phyloP scores from a whole-genome alignment of 1,140 invertebrate genomes.

The Caenorhabditis brenneri region DNA sequence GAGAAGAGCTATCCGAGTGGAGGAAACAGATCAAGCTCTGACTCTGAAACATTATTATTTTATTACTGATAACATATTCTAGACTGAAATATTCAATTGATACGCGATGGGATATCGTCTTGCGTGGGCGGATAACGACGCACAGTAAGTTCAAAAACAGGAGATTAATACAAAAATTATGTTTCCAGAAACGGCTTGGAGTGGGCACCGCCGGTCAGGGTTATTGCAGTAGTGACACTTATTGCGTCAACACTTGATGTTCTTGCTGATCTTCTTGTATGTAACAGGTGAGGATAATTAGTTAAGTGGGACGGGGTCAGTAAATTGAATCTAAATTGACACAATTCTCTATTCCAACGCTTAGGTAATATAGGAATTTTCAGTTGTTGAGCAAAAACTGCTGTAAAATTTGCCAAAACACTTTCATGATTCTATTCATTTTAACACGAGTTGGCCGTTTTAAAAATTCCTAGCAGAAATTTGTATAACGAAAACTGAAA shows the following conservation, averaged over 20 bases:
- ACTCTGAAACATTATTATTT: constrained; percentile 13
- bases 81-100: background rate
- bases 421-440: too few species aligned
- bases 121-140: constrained; percentile 19
- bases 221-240: constrained; percentile 69
- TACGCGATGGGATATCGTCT: background rate
- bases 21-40: background rate
- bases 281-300: constrained; percentile 48
- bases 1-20: background rate
- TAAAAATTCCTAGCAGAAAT: too few species aligned
- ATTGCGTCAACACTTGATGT: constrained; percentile 69
- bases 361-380: too few species aligned
- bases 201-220: constrained; percentile 69
- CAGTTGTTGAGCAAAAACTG: too few species aligned
- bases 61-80: background rate
- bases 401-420: too few species aligned
- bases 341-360: too few species aligned
- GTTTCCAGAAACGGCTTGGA: constrained; percentile 63
- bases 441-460: too few species aligned
- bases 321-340: too few species aligned
- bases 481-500: too few species aligned
- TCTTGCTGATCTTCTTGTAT: constrained; percentile 68
- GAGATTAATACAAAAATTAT: background rate
- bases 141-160: background rate
- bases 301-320: background rate